Evolutionary conservation across 2,797 vertebrate species (phyloP).

Genomic region (Neopelma chrysocephalum): DNA sequence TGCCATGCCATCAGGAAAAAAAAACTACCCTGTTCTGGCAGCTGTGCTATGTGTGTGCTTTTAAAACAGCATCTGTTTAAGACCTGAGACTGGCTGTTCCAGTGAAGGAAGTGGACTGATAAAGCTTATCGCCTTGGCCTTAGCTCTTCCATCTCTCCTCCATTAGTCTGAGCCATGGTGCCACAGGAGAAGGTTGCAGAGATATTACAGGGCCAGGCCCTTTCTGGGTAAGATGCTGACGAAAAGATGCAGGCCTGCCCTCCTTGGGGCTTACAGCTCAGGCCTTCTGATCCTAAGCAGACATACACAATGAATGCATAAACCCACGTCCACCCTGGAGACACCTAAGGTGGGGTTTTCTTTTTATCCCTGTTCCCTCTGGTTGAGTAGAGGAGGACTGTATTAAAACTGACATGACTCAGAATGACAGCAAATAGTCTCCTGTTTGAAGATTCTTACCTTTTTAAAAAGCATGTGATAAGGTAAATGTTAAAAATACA

Average conservation of each 20-base stretch:
- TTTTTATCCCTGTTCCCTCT: background rate
- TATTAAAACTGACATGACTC: background rate
- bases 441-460: background rate
- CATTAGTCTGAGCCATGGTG: background rate
- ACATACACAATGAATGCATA: rapidly evolving
- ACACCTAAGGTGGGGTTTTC: background rate
- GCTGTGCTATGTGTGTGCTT: rapidly evolving
- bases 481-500: background rate
- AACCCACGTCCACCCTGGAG: background rate
- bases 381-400: background rate
- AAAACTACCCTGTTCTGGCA: background rate
- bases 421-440: background rate
- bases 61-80: background rate
- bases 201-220: background rate
- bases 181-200: background rate
- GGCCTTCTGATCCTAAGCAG: rapidly evolving
- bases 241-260: background rate
- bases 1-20: rapidly evolving
- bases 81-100: background rate
- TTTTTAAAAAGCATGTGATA: background rate
- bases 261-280: rapidly evolving
- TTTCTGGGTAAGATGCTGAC: background rate
- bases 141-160: background rate
- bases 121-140: background rate
- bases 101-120: background rate